Conservation (phyloP, 2,888 invertebrate species). For the Coenonympha glycerion region DNA sequence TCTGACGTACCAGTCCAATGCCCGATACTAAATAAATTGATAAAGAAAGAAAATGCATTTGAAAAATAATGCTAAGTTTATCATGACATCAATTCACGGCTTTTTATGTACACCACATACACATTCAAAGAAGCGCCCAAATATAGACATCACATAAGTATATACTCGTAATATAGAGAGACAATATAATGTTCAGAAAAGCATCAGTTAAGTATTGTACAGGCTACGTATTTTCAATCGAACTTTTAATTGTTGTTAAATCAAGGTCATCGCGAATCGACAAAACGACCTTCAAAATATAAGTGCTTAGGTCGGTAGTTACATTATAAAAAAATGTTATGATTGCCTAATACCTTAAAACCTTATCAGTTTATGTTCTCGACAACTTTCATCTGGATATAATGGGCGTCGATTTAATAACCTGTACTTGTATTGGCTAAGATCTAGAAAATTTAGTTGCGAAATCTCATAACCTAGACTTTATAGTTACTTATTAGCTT, state of each 20-base stretch:
- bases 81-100: no score
- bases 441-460: slow-evolving; percentile 4
- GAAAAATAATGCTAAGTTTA: no score
- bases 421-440: slow-evolving; percentile 6
- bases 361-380: background rate
- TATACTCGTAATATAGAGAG: background rate
- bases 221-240: no score
- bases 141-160: no score
- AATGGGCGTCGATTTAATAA: slow-evolving; percentile 4
- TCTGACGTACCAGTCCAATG: no score
- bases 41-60: no score
- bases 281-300: background rate
- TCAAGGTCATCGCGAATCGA: background rate
- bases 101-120: no score
- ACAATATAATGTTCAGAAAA: background rate
- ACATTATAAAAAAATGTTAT: background rate
- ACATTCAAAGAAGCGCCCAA: no score
- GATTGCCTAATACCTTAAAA: background rate
- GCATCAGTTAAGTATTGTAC: background rate
- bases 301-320: background rate
- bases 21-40: no score
- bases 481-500: background rate
- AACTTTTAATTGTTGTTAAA: background rate
- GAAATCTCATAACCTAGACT: background rate
- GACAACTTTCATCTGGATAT: slow-evolving; percentile 8